A percentile compares a stretch with the other conserved stretches of the same genome.
Evolutionary conservation across 37 sponge, comb jelly and placozoan species (phyloP).

Genomic region (Diacarnus erythraeanus): DNA sequence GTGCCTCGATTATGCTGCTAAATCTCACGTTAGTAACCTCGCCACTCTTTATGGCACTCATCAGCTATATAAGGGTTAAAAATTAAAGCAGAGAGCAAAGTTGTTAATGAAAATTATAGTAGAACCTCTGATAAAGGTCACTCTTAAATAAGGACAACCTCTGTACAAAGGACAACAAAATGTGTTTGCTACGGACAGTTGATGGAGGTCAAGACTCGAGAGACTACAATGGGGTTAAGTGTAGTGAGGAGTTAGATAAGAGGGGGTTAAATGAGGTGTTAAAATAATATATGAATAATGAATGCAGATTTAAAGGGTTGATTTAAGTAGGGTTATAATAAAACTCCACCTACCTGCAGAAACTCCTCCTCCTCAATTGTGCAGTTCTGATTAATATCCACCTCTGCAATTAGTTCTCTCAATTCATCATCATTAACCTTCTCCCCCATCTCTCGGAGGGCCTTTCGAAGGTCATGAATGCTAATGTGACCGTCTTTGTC

Average conservation of each 20-base stretch:
- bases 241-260: too few relatives aligned
- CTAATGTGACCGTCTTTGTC: conserved; percentile 94
- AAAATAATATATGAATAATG: too few relatives aligned
- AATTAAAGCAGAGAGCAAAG: neutral
- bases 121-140: too few relatives aligned
- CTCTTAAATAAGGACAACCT: too few relatives aligned
- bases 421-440: conserved; percentile 76
- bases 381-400: conserved; percentile 94
- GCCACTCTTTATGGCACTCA: conserved; percentile 86
- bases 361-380: conserved; percentile 98
- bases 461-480: conserved; percentile 74
- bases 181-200: too few relatives aligned
- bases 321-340: too few relatives aligned
- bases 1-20: conserved; percentile 60
- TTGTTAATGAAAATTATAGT: too few relatives aligned
- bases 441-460: conserved; percentile 78
- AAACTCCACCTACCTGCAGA: conserved; percentile 86
- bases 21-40: conserved; percentile 86
- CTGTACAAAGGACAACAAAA: too few relatives aligned
- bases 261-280: too few relatives aligned
- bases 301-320: too few relatives aligned
- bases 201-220: too few relatives aligned
- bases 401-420: conserved; percentile 92
- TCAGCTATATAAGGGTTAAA: conserved; percentile 42
- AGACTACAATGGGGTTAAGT: too few relatives aligned